A percentile compares a stretch with the other conserved stretches of the same genome.
Evolutionary conservation across 2,113 vertebrate species (phyloP).

Genomic region (Fulmarus glacialis): DNA sequence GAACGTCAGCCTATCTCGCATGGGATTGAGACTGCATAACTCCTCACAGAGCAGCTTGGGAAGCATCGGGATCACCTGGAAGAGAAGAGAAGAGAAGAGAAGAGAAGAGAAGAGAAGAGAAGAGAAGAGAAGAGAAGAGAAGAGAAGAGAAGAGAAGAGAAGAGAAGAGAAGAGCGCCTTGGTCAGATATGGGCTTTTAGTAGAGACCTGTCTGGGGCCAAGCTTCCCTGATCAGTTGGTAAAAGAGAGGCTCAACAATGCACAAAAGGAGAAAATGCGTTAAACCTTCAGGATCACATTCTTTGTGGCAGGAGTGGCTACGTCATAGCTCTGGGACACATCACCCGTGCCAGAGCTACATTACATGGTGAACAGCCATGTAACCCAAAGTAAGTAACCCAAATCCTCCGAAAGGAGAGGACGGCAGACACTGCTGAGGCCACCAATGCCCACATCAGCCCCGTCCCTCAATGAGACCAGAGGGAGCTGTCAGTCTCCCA

Average conservation of each 20-base stretch:
- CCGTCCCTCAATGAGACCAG: background rate
- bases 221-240: background rate
- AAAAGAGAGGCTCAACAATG: background rate
- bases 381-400: background rate
- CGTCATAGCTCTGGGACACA: background rate
- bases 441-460: background rate
- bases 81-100: slow-evolving; percentile 11
- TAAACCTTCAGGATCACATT: background rate
- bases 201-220: background rate
- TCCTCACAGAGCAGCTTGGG: slow-evolving; percentile 93
- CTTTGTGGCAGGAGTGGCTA: background rate
- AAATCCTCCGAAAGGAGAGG: background rate
- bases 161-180: background rate
- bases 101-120: background rate
- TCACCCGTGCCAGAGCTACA: background rate
- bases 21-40: slow-evolving; percentile 95
- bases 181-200: background rate
- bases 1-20: slow-evolving; percentile 90
- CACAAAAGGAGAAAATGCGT: background rate
- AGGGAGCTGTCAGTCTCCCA: background rate
- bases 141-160: background rate
- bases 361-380: background rate
- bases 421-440: background rate
- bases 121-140: slow-evolving; percentile 21
- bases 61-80: slow-evolving; percentile 95